A percentile compares a stretch with the other conserved stretches of the same genome.
These are phyloP conservation scores for Actinostola sp. DNA, from an alignment of 92 coral and sea anemone genomes.

Conservation along the genomic window DNA sequence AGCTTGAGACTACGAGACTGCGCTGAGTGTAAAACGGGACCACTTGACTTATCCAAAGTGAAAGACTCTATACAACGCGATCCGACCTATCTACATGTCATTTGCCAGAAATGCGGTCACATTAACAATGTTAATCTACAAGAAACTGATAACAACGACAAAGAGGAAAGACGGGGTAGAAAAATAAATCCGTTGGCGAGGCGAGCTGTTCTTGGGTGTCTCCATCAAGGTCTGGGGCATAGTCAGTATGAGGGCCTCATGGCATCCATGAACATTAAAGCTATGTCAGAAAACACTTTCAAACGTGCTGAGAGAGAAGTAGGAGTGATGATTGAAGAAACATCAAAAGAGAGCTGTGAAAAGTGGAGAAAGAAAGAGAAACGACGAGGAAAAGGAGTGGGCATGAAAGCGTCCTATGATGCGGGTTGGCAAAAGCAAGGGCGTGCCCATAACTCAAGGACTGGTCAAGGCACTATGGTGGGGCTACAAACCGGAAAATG, in stretches of 20 bases:
- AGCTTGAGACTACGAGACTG: background rate
- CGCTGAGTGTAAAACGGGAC: background rate
- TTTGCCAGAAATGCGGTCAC: background rate
- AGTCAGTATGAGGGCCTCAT: conserved; percentile 13
- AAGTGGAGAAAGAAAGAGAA: conserved; percentile 1
- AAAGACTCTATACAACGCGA: background rate
- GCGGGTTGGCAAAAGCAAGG: conserved; percentile 32
- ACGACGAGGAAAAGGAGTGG: background rate
- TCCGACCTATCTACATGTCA: background rate
- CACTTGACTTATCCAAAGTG: background rate
- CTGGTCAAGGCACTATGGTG: conserved; percentile 32
- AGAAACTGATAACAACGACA: too few relatives aligned
- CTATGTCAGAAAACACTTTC: background rate
- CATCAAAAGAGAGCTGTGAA: conserved; percentile 9
- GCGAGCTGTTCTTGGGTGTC: conserved; percentile 5
- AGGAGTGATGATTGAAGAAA: conserved; percentile 5
- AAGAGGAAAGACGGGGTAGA: background rate
- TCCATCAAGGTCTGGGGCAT: conserved; percentile 17
- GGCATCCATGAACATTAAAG: background rate
- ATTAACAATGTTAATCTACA: background rate
- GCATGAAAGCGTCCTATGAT: conserved; percentile 20
- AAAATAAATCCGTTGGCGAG: background rate
- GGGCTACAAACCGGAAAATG: conserved; percentile 26
- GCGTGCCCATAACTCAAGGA: conserved; percentile 28
- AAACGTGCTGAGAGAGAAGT: conserved; percentile 19